Base-by-base conservation (phyloP, 2,113 vertebrate genomes). In the Amphiprion ocellaris region DNA sequence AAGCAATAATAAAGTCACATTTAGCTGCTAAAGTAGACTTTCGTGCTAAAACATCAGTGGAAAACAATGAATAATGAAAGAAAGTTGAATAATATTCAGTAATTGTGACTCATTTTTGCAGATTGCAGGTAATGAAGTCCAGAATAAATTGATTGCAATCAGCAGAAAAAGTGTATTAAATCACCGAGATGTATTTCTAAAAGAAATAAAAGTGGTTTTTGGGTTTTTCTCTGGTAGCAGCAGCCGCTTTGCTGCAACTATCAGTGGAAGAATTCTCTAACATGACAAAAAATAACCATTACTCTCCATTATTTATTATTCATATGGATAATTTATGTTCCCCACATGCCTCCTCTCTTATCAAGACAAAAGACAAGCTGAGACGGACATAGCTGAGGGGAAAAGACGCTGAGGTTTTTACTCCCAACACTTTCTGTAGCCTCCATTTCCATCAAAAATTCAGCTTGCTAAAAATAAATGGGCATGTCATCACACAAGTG, bases 381-480 rank as follows among this genome's bases (percentile, higher is more conserved):
- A 78, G 72, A 74, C 1, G 49, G 73, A 82, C 72, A 79, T 68
- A 41, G 77, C 54, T 37, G 12, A 80, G 33, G 9, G 9, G 33
- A 9, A 86, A 63, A 77, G 24, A 68, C 6, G 63, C 60, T 60
- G 24, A 19, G 46, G 55, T 33, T 73, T 79, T 73, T 46, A 17
- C 39, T 55, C 37, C 16, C 28, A 39, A 62, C 76, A 83, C 60
- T 24, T 49, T 81, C 39, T 53, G 24, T 23, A 44, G 49, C 75
- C 16, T 81, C 61, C 11, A 62, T 55, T 53, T 64, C 49, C 86
- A 91, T 93, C 66, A 92, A 89, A 92, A 71, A 90, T 89, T 89
- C 44, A 90, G 69, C 79, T 62, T 1, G 21, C 81, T 89, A 91
- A 89, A 92, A 87, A 90, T 87, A 86, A 84, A 83, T 69, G 82